Base-by-base conservation (phyloP, 2,113 vertebrate genomes). In the Mastomys natalensis region DNA sequence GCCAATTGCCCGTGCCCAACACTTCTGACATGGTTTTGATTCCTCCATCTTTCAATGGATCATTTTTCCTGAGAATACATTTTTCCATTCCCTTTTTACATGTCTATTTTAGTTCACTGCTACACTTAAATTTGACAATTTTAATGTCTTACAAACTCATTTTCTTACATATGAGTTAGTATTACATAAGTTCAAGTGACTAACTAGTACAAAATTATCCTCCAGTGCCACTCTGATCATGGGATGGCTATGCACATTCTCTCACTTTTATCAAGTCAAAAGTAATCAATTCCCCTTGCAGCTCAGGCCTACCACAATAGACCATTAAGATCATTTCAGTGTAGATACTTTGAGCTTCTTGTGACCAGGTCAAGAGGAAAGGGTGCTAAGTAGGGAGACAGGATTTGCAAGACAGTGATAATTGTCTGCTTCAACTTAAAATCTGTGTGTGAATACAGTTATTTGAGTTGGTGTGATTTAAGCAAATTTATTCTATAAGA, bases 211-310 rank as follows among this genome's bases (percentile, higher is more conserved):
- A 91, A 95, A 91, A 78, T 40, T 88, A 85, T 43, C 26, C 62
- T 82, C 51, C 87, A 93, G 64, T 88, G n/a, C 26, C 45, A 90
- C 7, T 66, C 21, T 72, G 13, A 70, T 90, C 43, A 37, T 34
- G 15, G 1, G 17, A 58, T 55, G 8, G 40, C 4, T 78, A 78
- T 29, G 31, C 48, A 51, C 58, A 55, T 1, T 87, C 43, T 94
- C 7, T 31, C 48, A 37, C 51, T 10, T 66, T 90, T 55, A 96
- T 24, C 45, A 93, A 92, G 62, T 94, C 66, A 87, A 91, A 90
- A 16, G 87, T 0, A 84, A 11, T 26, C 40, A 78, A 58, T 37
- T 72, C 29, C 3, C 17, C 62, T 72, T 53, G 55, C 16, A 80
- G 58, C 40, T 16, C 22, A 78, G 40, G 26, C 1, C 13, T 37